These are phyloP conservation scores for Pandion haliaetus DNA, from an alignment of 2,113 vertebrate species.

Conservation along the genomic window DNA sequence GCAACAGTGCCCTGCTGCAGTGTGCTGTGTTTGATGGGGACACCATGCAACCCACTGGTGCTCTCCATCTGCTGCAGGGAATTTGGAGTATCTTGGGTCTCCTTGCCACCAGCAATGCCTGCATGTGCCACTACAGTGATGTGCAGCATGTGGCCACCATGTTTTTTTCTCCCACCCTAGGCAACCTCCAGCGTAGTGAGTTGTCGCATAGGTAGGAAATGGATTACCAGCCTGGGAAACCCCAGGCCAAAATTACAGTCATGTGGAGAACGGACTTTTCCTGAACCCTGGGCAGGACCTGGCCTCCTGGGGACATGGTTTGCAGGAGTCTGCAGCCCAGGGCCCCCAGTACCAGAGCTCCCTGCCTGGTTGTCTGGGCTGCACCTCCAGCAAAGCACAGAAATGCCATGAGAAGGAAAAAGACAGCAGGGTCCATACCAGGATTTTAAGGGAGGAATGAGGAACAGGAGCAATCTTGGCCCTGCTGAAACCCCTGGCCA, in stretches of 20 bases:
- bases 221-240: background rate
- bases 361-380: background rate
- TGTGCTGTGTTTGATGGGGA: fast-evolving
- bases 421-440: background rate
- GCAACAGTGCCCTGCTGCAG: background rate
- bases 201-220: background rate
- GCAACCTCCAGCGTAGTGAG: background rate
- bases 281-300: background rate
- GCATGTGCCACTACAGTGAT: fast-evolving
- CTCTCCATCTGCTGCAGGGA: background rate
- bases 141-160: background rate
- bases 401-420: background rate
- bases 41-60: fast-evolving
- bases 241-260: background rate
- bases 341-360: background rate
- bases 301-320: background rate
- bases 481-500: background rate
- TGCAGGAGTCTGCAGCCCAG: background rate
- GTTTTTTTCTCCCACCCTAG: background rate
- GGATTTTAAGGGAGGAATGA: background rate
- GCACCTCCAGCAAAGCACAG: background rate
- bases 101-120: background rate
- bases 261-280: background rate
- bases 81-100: background rate
- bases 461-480: background rate